These are phyloP conservation scores for Argyrosomus regius DNA, from an alignment of 2,797 vertebrate genomes.

Conservation along the genomic window DNA sequence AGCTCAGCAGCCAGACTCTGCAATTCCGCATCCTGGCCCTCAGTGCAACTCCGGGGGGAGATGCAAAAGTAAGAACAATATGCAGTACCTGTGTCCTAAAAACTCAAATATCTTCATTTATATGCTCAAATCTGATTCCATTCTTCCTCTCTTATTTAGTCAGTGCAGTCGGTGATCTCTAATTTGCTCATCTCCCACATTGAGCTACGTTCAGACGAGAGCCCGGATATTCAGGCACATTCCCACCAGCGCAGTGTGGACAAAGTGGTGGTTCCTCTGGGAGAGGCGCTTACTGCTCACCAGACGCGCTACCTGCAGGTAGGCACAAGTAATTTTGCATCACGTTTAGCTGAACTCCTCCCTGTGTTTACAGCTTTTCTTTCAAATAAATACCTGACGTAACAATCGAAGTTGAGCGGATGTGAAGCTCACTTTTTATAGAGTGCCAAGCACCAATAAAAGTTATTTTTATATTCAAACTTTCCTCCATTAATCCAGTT, in stretches of 20 bases:
- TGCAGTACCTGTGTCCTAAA: neutral
- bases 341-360: neutral
- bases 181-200: constrained; percentile 95
- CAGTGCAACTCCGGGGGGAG: constrained; percentile 95
- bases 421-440: neutral
- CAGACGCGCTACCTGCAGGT: constrained; percentile 92
- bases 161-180: constrained; percentile 95
- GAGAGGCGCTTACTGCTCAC: constrained; percentile 85
- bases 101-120: neutral
- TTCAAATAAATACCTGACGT: neutral
- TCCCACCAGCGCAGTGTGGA: constrained; percentile 92
- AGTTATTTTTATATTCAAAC: neutral
- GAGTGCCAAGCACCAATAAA: neutral
- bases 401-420: neutral
- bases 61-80: constrained; percentile 86
- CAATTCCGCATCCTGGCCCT: constrained; percentile 95
- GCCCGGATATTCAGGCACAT: constrained; percentile 92
- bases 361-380: neutral
- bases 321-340: constrained; percentile 47
- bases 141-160: constrained; percentile 73
- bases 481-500: neutral
- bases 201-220: constrained; percentile 95
- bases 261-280: constrained; percentile 93
- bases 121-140: neutral
- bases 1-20: constrained; percentile 88